Percentiles rank a stretch among this genome's conserved stretches.
Evolutionary conservation across 2,888 invertebrate genomes (phyloP).

Genomic region (Cephus nigrinus): DNA sequence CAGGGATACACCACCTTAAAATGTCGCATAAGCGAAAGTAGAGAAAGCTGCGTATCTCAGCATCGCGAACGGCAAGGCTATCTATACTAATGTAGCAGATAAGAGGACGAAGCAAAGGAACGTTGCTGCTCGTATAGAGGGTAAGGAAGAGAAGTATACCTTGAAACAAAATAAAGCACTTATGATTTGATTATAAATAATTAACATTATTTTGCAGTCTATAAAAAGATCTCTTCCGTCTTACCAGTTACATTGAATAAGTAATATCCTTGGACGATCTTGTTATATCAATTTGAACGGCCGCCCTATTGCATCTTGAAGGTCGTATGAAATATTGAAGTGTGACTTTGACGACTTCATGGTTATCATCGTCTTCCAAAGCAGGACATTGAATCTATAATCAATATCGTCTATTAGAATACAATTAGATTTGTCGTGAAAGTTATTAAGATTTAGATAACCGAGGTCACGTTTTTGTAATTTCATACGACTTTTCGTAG

Average conservation of each 20-base stretch:
- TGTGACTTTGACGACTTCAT: neutral
- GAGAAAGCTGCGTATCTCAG: slow-evolving; percentile 53
- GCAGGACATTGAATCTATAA: slow-evolving; percentile 1
- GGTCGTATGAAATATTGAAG: neutral
- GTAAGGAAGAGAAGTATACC: neutral
- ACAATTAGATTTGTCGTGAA: neutral
- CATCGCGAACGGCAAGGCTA: slow-evolving; percentile 12
- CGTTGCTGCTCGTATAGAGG: neutral
- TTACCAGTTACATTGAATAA: neutral
- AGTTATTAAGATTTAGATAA: neutral
- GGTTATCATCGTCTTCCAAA: neutral
- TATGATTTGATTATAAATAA: neutral
- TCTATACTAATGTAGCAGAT: neutral
- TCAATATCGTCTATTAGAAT: neutral
- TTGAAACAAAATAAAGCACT: neutral
- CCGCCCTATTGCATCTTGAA: neutral
- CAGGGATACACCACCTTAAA: slow-evolving; percentile 40
- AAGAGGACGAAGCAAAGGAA: neutral
- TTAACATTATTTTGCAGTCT: neutral
- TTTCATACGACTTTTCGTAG: neutral
- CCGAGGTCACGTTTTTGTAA: neutral
- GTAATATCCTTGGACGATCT: neutral
- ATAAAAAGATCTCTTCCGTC: neutral
- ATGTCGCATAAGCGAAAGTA: slow-evolving; percentile 64
- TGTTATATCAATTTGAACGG: neutral